Conservation (phyloP, 2,797 vertebrate genomes). For the Apodemus agrarius region DNA sequence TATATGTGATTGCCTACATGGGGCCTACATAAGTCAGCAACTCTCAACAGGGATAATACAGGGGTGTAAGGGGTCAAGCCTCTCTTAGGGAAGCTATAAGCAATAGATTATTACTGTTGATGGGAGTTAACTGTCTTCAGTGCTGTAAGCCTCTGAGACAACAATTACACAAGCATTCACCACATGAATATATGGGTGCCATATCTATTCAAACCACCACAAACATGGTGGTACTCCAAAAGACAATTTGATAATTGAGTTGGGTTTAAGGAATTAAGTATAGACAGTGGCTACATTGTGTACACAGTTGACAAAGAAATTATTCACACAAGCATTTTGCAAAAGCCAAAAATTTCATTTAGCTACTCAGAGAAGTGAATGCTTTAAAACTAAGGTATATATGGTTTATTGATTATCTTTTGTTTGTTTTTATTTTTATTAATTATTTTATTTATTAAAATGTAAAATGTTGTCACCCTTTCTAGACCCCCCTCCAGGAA, state of each 20-base stretch:
- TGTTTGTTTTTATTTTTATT: neutral
- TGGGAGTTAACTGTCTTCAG: neutral
- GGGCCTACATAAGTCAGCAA: no score
- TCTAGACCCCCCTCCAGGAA: no score
- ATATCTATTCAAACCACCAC: no score
- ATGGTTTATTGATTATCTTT: neutral
- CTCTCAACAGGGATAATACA: no score
- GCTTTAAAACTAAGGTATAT: neutral
- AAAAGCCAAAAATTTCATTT: neutral
- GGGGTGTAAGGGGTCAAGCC: no score
- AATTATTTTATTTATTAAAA: no score
- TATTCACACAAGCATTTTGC: neutral
- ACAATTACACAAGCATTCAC: neutral
- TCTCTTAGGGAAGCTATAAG: no score
- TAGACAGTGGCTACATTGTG: neutral
- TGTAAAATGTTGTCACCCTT: no score
- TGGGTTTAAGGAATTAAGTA: neutral
- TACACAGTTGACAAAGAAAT: neutral
- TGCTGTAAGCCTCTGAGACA: neutral
- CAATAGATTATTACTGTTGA: no score
- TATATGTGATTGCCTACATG: no score
- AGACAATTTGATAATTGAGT: neutral
- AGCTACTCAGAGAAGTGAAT: neutral
- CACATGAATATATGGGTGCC: neutral
- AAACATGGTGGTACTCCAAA: neutral